Percentiles rank a stretch among this genome's conserved stretches.
Conservation (phyloP, 1,140 invertebrate genomes). For the Drosophila chauvacae region DNA sequence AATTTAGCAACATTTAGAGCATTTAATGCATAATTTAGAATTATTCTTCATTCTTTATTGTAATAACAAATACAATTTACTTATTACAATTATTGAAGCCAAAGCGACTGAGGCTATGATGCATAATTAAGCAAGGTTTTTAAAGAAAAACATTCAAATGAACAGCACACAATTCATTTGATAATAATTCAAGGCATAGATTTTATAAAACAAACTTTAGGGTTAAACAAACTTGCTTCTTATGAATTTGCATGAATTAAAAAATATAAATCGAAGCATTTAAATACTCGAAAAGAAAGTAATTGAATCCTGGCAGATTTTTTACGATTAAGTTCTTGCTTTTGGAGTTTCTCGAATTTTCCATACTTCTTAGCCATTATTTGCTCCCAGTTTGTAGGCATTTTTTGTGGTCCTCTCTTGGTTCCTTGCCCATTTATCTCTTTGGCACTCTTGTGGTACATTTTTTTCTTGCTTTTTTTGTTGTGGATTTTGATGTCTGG, state of each 20-base stretch:
- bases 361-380: neutral
- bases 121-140: too few relatives aligned
- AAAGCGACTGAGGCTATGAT: too few relatives aligned
- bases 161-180: neutral
- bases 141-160: neutral
- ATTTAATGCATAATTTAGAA: too few relatives aligned
- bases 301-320: too few relatives aligned
- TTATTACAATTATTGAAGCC: too few relatives aligned
- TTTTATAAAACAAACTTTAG: neutral
- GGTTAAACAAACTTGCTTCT: too few relatives aligned
- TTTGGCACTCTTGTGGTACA: neutral
- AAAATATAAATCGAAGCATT: neutral
- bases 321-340: neutral
- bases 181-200: neutral
- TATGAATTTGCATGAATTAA: neutral
- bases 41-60: too few relatives aligned
- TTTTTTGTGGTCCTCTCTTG: neutral
- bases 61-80: too few relatives aligned
- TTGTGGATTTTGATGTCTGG: conserved; percentile 55
- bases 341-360: accelerated
- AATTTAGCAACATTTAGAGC: neutral
- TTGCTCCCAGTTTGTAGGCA: neutral
- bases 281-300: neutral
- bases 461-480: conserved; percentile 4
- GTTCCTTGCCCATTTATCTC: conserved; percentile 26